Percentiles rank a stretch among this genome's conserved stretches.
phyloP scores from a whole-genome alignment of 2,797 vertebrate genomes.

The Leptatherina wallacei region DNA sequence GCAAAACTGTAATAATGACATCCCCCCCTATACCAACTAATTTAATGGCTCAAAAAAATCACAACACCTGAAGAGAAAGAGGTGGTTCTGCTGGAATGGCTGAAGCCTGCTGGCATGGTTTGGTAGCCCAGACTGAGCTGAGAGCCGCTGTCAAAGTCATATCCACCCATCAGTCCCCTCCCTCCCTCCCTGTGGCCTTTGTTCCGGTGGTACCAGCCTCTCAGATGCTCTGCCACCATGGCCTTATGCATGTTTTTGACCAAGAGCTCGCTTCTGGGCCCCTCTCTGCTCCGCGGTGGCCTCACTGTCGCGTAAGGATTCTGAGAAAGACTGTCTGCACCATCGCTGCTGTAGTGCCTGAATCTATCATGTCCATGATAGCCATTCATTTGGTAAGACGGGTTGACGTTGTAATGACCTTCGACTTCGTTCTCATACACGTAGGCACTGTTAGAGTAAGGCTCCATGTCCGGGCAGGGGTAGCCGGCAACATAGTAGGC shows the following conservation, averaged over 20 bases:
- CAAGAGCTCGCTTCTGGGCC: slow-evolving; percentile 88
- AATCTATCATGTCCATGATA: slow-evolving; percentile 88
- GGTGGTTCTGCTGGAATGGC: slow-evolving; percentile 89
- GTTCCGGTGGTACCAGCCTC: slow-evolving; percentile 95
- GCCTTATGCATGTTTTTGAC: slow-evolving; percentile 97
- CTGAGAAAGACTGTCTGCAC: slow-evolving; percentile 86
- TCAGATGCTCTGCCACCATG: slow-evolving; percentile 94
- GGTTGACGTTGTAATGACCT: slow-evolving; percentile 94
- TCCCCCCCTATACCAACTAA: not conserved
- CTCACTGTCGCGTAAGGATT: slow-evolving; percentile 94
- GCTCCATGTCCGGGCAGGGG: slow-evolving; percentile 83
- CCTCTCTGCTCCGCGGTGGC: slow-evolving; percentile 87
- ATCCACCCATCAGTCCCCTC: slow-evolving; percentile 76
- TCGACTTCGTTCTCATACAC: slow-evolving; percentile 93
- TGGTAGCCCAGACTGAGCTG: slow-evolving; percentile 92
- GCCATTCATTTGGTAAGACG: slow-evolving; percentile 87
- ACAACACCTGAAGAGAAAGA: slow-evolving; percentile 92
- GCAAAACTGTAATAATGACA: too few relatives aligned
- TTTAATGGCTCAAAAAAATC: not conserved
- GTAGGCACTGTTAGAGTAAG: slow-evolving; percentile 87
- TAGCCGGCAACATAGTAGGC: slow-evolving; percentile 89
- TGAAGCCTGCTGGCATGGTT: slow-evolving; percentile 90
- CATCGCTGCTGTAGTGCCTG: slow-evolving; percentile 87
- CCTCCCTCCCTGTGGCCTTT: slow-evolving; percentile 82
- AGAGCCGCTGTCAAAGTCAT: slow-evolving; percentile 89